Evolutionary conservation across 2,113 vertebrate species (phyloP).

Genomic region (Brachyistius frenatus): DNA sequence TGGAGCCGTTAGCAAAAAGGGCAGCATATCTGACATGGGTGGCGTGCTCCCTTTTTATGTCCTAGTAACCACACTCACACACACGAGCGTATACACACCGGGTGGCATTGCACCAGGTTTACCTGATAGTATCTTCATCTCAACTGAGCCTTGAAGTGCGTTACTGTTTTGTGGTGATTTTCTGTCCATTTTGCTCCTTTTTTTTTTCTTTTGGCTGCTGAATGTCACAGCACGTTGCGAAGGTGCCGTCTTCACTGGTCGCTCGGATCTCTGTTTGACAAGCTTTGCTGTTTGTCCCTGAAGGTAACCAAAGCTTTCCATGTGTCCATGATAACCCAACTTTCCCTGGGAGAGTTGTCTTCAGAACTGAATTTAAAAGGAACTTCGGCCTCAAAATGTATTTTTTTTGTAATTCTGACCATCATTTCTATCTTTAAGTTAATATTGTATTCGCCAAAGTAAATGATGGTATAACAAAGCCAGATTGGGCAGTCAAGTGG

Average conservation of each 20-base stretch:
- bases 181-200: conserved; percentile 14
- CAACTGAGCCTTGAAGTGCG: conserved; percentile 42
- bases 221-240: conserved; percentile 47
- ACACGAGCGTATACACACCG: conserved; percentile 26
- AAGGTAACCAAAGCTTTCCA: not conserved
- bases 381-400: no score
- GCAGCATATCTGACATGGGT: conserved; percentile 81
- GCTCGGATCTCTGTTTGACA: conserved; percentile 6
- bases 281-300: not conserved
- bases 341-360: not conserved
- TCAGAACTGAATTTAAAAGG: not conserved
- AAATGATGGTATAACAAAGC: no score
- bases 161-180: conserved; percentile 18
- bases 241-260: conserved; percentile 11
- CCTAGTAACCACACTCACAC: conserved; percentile 50
- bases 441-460: no score
- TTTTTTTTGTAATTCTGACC: no score
- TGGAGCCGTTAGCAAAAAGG: conserved; percentile 83
- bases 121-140: conserved; percentile 66
- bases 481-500: no score
- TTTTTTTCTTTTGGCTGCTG: conserved; percentile 15
- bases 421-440: no score
- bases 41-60: conserved; percentile 74
- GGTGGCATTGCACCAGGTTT: conserved; percentile 48
- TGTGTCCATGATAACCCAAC: not conserved